Conservation (phyloP, 2,113 vertebrate species). For the Aythya baeri region DNA sequence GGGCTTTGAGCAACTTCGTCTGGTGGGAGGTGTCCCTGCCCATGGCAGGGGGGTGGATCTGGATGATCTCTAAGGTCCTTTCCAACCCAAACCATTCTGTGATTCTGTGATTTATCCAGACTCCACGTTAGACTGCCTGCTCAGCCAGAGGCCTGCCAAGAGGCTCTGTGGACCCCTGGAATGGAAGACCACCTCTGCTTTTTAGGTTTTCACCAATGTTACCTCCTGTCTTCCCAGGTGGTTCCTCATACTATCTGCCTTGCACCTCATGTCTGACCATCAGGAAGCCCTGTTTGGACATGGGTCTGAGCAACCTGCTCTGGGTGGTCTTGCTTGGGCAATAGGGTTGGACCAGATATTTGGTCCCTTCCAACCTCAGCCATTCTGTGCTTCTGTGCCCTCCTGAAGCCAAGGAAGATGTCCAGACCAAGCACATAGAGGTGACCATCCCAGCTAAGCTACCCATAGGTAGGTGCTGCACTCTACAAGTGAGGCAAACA, state of each 20-base stretch:
- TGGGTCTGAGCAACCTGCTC: not conserved
- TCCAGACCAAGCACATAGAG: not conserved
- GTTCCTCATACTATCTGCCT: not conserved
- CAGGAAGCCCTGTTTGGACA: not conserved
- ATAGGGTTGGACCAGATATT: not conserved
- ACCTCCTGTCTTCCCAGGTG: not conserved
- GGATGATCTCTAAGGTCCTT: not conserved
- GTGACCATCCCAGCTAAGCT: not conserved
- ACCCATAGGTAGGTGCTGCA: not conserved
- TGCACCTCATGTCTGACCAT: not conserved
- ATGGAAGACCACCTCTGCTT: not conserved
- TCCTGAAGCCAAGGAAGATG: not conserved
- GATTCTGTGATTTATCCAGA: not conserved
- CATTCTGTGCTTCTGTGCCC: not conserved
- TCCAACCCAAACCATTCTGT: not conserved
- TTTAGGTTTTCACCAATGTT: not conserved
- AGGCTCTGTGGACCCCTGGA: not conserved
- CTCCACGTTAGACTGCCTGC: not conserved
- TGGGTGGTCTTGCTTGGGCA: not conserved
- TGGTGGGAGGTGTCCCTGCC: not conserved
- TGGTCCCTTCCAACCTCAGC: not conserved
- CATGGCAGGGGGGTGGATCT: not conserved
- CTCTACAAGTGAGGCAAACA: not conserved
- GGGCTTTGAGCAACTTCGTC: not conserved
- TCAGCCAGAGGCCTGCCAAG: fast-evolving